These are phyloP conservation scores for Seladonia tumulorum DNA, from an alignment of 2,888 invertebrate species.

Conservation along the genomic window DNA sequence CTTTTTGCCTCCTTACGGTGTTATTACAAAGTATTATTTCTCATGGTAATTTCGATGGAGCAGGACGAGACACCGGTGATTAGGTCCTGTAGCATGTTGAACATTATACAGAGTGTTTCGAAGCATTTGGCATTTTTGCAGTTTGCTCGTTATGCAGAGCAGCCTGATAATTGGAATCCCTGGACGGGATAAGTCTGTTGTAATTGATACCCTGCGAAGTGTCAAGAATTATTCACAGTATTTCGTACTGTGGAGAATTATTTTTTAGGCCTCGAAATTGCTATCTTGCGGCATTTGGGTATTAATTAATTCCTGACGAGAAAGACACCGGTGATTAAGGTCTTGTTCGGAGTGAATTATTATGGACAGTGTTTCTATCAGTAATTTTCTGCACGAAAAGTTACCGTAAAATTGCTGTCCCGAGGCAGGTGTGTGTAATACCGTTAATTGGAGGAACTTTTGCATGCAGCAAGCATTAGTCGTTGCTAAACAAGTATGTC, in stretches of 20 bases:
- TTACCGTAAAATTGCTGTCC: background rate
- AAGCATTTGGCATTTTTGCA: background rate
- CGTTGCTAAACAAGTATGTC: no score
- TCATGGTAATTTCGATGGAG: background rate
- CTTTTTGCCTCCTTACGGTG: background rate
- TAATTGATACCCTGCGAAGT: background rate
- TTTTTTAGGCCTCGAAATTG: background rate
- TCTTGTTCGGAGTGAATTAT: background rate
- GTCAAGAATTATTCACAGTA: background rate
- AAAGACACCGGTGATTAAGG: background rate
- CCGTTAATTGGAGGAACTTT: background rate
- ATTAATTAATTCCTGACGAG: background rate
- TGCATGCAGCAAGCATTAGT: background rate
- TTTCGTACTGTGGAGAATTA: background rate
- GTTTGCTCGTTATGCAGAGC: background rate
- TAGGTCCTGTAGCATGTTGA: background rate
- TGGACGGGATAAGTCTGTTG: background rate
- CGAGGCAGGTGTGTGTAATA: background rate
- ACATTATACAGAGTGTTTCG: background rate
- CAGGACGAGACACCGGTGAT: background rate
- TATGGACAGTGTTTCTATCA: background rate
- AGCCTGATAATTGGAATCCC: background rate
- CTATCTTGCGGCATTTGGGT: background rate
- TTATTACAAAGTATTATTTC: background rate
- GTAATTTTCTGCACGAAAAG: background rate